Percentiles rank a stretch among this genome's conserved stretches.
phyloP scores from a whole-genome alignment of 2,113 vertebrate genomes.

The Enhydra lutris region DNA sequence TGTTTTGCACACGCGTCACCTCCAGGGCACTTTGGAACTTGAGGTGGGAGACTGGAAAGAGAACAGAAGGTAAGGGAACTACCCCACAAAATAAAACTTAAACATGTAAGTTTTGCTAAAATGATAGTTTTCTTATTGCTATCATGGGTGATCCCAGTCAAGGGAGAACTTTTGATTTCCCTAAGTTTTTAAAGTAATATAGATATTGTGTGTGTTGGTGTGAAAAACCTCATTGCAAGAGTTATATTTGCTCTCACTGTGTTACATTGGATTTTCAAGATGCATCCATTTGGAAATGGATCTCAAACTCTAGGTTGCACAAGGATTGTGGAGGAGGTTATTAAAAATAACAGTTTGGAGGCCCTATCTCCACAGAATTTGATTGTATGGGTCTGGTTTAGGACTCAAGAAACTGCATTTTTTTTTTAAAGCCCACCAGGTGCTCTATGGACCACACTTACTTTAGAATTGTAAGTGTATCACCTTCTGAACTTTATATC shows the following conservation, averaged over 20 bases:
- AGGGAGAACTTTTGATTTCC: neutral
- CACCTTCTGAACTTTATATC: slow-evolving; percentile 1
- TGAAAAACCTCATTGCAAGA: neutral
- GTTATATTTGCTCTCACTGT: slow-evolving; percentile 13
- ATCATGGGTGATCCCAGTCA: neutral
- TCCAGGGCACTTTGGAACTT: slow-evolving; percentile 92
- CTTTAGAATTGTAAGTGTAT: neutral
- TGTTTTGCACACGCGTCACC: slow-evolving; percentile 91
- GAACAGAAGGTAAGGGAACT: slow-evolving; percentile 89
- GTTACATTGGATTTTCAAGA: slow-evolving; percentile 20
- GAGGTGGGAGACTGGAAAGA: slow-evolving; percentile 98
- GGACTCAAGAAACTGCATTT: neutral
- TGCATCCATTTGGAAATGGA: neutral
- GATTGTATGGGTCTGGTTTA: neutral
- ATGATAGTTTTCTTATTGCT: neutral
- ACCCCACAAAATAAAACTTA: neutral
- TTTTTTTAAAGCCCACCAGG: neutral
- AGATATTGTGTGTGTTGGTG: neutral
- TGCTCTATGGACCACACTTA: neutral
- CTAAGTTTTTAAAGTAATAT: neutral
- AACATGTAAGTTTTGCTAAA: neutral
- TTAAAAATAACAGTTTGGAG: slow-evolving; percentile 34
- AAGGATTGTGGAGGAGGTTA: neutral
- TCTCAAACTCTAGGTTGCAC: neutral
- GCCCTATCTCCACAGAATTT: neutral